Evolutionary conservation across 2,797 vertebrate genomes (phyloP).

Genomic region (Setipinna tenuifilis): DNA sequence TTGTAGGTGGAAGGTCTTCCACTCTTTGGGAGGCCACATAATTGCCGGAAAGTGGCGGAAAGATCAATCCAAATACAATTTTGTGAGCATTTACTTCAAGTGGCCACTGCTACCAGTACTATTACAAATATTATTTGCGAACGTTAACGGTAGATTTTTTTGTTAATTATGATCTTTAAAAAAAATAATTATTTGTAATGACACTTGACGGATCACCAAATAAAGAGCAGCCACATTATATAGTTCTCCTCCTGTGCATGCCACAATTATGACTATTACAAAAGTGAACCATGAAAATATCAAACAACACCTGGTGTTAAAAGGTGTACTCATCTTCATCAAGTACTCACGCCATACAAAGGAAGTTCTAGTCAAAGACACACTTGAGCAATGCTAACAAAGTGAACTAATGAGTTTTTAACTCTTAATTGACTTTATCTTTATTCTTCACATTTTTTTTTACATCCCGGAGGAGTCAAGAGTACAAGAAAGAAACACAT

Average conservation of each 20-base stretch:
- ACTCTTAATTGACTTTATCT: neutral
- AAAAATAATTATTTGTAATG: too few relatives aligned
- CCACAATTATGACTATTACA: too few relatives aligned
- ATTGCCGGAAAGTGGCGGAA: neutral
- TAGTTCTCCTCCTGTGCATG: too few relatives aligned
- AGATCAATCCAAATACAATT: neutral
- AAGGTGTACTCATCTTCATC: neutral
- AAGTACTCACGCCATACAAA: neutral
- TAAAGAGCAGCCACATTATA: too few relatives aligned
- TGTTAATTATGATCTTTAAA: too few relatives aligned
- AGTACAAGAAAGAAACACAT: neutral
- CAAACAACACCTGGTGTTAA: too few relatives aligned
- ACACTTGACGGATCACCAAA: too few relatives aligned
- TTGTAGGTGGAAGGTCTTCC: neutral
- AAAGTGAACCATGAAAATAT: too few relatives aligned
- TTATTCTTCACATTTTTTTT: neutral
- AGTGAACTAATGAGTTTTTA: neutral
- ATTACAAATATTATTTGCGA: neutral
- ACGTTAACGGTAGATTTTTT: too few relatives aligned
- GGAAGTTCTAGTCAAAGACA: neutral
- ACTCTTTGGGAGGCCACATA: neutral
- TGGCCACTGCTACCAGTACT: neutral
- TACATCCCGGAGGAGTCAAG: neutral
- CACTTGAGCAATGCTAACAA: neutral
- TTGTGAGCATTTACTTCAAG: neutral